phyloP scores from a whole-genome alignment of 2,113 vertebrate genomes.

The Conger conger region DNA sequence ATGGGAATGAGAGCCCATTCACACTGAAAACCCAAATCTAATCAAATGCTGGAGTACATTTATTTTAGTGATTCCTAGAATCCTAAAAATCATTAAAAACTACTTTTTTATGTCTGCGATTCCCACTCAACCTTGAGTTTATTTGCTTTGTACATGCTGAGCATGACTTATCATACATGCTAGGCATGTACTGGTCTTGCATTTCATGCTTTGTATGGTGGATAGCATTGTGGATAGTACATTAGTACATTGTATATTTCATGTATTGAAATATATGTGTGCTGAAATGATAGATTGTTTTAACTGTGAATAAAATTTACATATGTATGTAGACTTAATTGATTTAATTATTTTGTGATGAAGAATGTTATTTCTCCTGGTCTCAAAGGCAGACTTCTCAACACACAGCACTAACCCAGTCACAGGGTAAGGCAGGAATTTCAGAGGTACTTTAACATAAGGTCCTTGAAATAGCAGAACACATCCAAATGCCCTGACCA shows the following conservation, averaged over 20 bases:
- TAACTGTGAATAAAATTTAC: too few species aligned
- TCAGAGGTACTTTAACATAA: too few species aligned
- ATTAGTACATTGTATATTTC: neutral
- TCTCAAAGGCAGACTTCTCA: too few species aligned
- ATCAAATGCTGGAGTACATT: constrained; percentile 13
- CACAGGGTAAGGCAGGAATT: too few species aligned
- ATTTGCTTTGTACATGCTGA: neutral
- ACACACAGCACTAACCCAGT: too few species aligned
- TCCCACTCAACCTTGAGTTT: neutral
- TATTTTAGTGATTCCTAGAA: constrained; percentile 1
- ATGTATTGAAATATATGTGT: too few species aligned
- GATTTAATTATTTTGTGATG: too few species aligned
- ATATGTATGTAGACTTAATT: too few species aligned
- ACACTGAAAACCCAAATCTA: constrained; percentile 19
- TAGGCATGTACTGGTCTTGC: neutral
- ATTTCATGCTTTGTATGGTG: neutral
- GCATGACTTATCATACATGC: too few species aligned
- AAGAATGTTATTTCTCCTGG: too few species aligned
- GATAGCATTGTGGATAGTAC: neutral
- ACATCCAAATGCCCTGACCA: too few species aligned
- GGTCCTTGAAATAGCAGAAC: too few species aligned
- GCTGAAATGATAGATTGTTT: neutral
- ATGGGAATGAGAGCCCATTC: neutral
- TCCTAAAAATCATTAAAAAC: neutral
- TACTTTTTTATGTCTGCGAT: neutral